Percentiles rank a stretch among this genome's conserved stretches.
phyloP scores from a whole-genome alignment of 30 jellyfish, hydroid and myxozoan species.

The Aurelia aurita region DNA sequence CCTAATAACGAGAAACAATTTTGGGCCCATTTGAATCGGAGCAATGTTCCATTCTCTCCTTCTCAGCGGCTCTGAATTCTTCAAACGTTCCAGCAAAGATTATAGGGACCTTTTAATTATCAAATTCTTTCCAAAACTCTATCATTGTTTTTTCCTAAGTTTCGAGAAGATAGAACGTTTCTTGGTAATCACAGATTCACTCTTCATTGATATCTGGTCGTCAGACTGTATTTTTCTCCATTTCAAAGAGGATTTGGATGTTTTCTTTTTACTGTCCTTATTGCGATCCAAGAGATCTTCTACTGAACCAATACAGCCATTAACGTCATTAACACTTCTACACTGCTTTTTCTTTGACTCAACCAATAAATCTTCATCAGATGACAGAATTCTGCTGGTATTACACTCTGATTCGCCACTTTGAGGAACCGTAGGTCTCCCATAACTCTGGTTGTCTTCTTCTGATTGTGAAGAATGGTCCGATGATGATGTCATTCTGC shows the following conservation, averaged over 20 bases:
- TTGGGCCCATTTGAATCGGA: too few species aligned
- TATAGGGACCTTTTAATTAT: too few species aligned
- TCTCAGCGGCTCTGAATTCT: too few species aligned
- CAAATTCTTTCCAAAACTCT: background rate
- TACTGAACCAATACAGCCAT: conserved; percentile 13
- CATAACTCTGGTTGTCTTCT: background rate
- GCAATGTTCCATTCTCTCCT: too few species aligned
- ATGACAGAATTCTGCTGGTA: conserved; percentile 16
- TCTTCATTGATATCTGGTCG: conserved; percentile 32
- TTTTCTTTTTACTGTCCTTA: conserved; percentile 26
- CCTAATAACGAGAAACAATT: too few species aligned
- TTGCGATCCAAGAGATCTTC: conserved; percentile 14
- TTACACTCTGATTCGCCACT: background rate
- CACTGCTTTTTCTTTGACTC: conserved; percentile 1
- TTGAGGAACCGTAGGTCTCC: background rate
- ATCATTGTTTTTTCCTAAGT: conserved; percentile 30
- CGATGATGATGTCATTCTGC: background rate
- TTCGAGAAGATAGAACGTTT: conserved; percentile 48
- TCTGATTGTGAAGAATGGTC: background rate
- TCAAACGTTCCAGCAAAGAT: too few species aligned
- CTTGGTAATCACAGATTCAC: conserved; percentile 2
- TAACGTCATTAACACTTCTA: background rate
- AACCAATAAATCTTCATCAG: conserved; percentile 12
- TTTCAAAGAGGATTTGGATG: conserved; percentile 5
- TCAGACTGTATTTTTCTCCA: conserved; percentile 21